phyloP scores from a whole-genome alignment of 2,888 invertebrate genomes.

The Acanthoscelides obtectus region DNA sequence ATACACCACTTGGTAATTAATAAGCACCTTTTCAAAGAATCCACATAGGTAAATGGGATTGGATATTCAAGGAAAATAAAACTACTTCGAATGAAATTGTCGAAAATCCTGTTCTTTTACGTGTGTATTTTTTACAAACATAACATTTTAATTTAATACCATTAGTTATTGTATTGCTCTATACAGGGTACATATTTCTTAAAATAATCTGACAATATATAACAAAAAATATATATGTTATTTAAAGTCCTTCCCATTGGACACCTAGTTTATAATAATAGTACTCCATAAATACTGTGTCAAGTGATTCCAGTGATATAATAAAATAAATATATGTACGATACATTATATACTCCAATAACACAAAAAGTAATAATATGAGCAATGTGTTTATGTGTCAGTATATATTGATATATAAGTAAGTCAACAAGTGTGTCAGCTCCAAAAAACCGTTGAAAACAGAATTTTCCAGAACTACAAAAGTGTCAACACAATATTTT shows the following conservation, averaged over 20 bases:
- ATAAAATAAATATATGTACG: not conserved
- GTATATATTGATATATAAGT: not conserved
- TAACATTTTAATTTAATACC: not conserved
- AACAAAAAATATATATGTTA: not conserved
- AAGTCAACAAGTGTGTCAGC: not conserved
- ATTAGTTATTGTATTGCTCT: not conserved
- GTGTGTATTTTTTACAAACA: not conserved
- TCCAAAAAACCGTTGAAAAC: not conserved
- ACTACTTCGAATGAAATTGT: not conserved
- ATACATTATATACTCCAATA: not conserved
- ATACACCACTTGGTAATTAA: too few species aligned
- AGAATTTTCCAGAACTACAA: too few species aligned
- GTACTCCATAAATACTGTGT: not conserved
- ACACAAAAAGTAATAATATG: not conserved
- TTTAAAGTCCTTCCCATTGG: not conserved
- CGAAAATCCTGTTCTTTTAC: not conserved
- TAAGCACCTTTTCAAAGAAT: too few species aligned
- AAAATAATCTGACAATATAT: not conserved
- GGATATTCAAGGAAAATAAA: not conserved
- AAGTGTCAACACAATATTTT: too few species aligned
- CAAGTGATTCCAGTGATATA: not conserved
- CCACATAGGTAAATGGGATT: too few species aligned
- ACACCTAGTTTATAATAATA: not conserved
- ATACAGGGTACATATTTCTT: not conserved
- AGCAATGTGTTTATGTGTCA: not conserved